Evolutionary conservation across 2,797 vertebrate species (phyloP).

Genomic region (Streptopelia turtur): DNA sequence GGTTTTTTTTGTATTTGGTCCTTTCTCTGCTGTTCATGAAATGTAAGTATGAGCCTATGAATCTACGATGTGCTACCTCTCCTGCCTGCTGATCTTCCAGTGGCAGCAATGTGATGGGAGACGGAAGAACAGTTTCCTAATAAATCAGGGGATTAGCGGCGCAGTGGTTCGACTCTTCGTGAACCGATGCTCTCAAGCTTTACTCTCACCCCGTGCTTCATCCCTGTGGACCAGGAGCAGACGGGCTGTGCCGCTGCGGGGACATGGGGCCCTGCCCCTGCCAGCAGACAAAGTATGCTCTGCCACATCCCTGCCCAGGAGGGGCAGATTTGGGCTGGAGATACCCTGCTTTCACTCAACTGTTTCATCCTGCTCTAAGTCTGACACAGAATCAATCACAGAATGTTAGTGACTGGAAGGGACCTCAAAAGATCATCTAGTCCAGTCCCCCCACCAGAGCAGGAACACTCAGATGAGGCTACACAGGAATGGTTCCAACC

Average conservation of each 20-base stretch:
- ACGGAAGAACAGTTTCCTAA: conserved; percentile 1
- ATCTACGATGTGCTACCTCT: conserved; percentile 11
- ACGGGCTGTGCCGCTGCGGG: not conserved
- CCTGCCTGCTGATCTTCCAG: conserved; percentile 19
- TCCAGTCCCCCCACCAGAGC: too few species aligned
- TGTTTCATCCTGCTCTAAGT: not conserved
- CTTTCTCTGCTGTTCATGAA: conserved; percentile 40
- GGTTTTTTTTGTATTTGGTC: not conserved
- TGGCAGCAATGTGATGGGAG: not conserved
- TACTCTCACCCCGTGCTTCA: not conserved
- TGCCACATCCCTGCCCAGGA: not conserved
- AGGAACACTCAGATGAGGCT: too few species aligned
- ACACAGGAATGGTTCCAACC: too few species aligned
- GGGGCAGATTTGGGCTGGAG: not conserved
- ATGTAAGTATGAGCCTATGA: conserved; percentile 44
- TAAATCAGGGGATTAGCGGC: not conserved
- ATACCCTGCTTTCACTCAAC: not conserved
- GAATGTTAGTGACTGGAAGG: too few species aligned
- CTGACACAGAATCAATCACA: too few species aligned
- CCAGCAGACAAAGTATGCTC: accelerated
- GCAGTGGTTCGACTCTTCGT: not conserved
- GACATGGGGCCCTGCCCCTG: not conserved
- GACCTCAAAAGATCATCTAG: too few species aligned
- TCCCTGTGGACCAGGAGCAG: not conserved
- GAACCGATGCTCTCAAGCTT: not conserved